A percentile compares a stretch with the other conserved stretches of the same genome.
phyloP scores from a whole-genome alignment of 2,797 vertebrate species.

The Lophura swinhoii region DNA sequence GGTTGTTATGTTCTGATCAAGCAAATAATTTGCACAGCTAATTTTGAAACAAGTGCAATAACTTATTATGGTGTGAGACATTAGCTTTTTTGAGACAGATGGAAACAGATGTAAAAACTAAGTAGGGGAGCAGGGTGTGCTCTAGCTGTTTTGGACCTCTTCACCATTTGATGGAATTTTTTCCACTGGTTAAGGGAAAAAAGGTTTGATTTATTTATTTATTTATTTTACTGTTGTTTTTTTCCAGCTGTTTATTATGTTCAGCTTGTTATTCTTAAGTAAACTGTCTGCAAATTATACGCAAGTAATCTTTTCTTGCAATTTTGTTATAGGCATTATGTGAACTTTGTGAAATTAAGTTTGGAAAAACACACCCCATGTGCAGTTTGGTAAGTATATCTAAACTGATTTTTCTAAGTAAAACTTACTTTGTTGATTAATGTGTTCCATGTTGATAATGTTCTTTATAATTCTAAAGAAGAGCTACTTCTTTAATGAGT shows the following conservation, averaged over 20 bases:
- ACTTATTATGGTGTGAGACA: background rate
- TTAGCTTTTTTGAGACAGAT: background rate
- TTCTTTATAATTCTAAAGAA: background rate
- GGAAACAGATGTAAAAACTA: background rate
- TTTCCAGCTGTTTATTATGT: background rate
- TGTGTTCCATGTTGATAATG: rapidly evolving
- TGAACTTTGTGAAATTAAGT: conserved; percentile 99
- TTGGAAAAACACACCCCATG: conserved; percentile 94
- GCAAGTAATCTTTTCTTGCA: background rate
- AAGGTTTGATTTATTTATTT: background rate
- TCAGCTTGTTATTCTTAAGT: background rate
- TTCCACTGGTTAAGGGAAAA: background rate
- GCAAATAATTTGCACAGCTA: conserved; percentile 2
- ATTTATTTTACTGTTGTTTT: too few relatives aligned
- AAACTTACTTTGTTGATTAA: background rate
- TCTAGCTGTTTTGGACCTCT: background rate
- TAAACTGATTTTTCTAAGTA: background rate
- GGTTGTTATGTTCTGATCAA: conserved; percentile 28
- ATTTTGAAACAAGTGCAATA: background rate
- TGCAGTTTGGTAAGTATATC: conserved; percentile 91
- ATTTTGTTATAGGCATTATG: conserved; percentile 89
- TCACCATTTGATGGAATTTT: background rate
- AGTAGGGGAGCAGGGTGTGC: background rate
- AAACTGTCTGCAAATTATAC: background rate
- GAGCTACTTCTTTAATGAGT: background rate